Evolutionary conservation across 1,140 invertebrate species (phyloP).

Genomic region (Drosophila ogumai): DNA sequence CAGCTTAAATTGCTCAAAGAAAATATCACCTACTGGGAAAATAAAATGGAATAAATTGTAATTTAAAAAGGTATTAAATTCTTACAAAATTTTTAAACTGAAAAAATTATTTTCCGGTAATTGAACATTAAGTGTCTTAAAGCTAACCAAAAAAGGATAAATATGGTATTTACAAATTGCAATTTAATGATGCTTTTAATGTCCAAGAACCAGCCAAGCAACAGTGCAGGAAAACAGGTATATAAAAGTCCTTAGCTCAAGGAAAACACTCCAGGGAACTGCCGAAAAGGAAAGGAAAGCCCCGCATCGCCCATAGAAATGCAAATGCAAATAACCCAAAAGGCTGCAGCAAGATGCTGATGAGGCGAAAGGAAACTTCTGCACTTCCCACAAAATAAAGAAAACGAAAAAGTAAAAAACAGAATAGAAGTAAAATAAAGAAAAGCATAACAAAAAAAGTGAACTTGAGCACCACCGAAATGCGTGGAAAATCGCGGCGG

Average conservation of each 20-base stretch:
- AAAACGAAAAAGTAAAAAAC: neutral
- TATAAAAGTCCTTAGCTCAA: conserved; percentile 22
- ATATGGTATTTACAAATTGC: neutral
- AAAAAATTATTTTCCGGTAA: neutral
- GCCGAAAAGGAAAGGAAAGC: conserved; percentile 34
- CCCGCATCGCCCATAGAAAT: conserved; percentile 32
- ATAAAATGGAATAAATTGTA: neutral
- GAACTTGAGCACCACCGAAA: conserved; percentile 42
- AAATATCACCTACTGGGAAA: neutral
- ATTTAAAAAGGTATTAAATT: neutral
- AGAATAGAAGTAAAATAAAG: conserved; percentile 6
- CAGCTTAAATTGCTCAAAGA: neutral
- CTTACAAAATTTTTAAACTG: neutral
- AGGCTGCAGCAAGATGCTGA: conserved; percentile 32
- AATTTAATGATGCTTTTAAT: conserved; percentile 7
- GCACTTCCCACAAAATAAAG: conserved; percentile 3
- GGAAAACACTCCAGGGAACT: conserved; percentile 57
- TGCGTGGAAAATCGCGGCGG: conserved; percentile 26
- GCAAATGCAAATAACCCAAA: conserved; percentile 57
- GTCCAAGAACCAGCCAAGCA: neutral
- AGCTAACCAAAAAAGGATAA: neutral
- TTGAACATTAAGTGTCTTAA: neutral
- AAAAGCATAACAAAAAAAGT: conserved; percentile 34
- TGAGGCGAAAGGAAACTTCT: conserved; percentile 25
- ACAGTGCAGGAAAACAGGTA: neutral